Conservation (phyloP, 2,888 invertebrate genomes). For the Phortica magna region DNA sequence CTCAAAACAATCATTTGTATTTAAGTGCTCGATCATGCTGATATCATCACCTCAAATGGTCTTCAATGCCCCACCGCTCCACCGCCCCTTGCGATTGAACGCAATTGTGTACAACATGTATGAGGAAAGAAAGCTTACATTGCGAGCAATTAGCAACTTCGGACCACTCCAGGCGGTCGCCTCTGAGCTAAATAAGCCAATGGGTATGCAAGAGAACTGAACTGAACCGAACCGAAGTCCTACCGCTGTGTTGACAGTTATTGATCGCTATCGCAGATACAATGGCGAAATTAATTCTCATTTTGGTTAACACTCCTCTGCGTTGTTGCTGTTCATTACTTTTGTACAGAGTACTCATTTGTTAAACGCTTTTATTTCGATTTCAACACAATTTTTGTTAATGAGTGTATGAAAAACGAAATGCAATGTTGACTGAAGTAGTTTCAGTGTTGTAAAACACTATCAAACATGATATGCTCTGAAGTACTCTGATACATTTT, state of each 20-base stretch:
- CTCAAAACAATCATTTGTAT: slow-evolving; percentile 58
- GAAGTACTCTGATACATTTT: no score
- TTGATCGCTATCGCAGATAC: slow-evolving; percentile 63
- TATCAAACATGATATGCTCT: no score
- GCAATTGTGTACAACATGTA: neutral
- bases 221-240: neutral
- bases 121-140: neutral
- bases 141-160: slow-evolving; percentile 35
- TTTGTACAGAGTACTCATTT: slow-evolving; percentile 37
- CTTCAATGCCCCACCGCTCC: slow-evolving; percentile 54
- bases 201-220: slow-evolving; percentile 16
- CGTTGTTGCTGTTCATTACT: slow-evolving; percentile 35
- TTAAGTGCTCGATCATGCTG: slow-evolving; percentile 72
- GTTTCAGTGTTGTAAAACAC: neutral
- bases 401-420: slow-evolving; percentile 42
- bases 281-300: slow-evolving; percentile 68
- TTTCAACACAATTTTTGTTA: slow-evolving; percentile 50
- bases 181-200: slow-evolving; percentile 9
- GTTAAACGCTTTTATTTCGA: slow-evolving; percentile 62
- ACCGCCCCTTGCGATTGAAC: slow-evolving; percentile 35
- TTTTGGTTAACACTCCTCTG: slow-evolving; percentile 33
- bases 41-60: slow-evolving; percentile 68
- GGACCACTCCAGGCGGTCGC: neutral
- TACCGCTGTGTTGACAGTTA: slow-evolving; percentile 66
- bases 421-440: neutral